Conservation (phyloP, 2,113 vertebrate genomes). For the Chamaetylas fuelleborni region DNA sequence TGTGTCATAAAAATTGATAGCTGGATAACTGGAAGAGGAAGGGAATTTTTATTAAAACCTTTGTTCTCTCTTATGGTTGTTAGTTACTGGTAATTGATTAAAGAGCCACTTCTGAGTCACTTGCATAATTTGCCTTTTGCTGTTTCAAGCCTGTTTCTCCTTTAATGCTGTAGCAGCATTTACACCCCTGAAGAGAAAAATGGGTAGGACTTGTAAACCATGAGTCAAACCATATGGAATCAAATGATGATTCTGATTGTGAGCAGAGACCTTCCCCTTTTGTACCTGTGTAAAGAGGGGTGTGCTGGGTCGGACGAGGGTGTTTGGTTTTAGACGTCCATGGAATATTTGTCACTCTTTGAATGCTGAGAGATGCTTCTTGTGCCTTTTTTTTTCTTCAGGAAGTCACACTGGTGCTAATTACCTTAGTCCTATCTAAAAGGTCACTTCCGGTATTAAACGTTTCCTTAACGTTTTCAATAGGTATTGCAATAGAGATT, state of each 20-base stretch:
- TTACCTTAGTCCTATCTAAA: background rate
- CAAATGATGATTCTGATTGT: rapidly evolving
- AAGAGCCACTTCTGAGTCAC: background rate
- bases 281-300: background rate
- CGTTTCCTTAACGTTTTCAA: conserved; percentile 75
- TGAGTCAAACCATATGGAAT: background rate
- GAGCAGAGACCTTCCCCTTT: background rate
- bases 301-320: background rate
- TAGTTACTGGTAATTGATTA: background rate
- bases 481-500: conserved; percentile 99
- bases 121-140: background rate
- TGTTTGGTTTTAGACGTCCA: background rate
- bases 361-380: background rate
- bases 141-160: background rate
- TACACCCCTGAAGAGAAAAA: background rate
- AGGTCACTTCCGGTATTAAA: background rate
- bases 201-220: background rate
- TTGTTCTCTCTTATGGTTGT: background rate
- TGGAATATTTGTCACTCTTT: background rate
- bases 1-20: background rate
- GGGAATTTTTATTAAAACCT: background rate
- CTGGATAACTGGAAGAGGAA: background rate
- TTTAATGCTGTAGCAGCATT: background rate
- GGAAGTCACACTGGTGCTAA: background rate
- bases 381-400: background rate